Conservation (phyloP, 2,888 invertebrate species). For the Esperia sulphurella region DNA sequence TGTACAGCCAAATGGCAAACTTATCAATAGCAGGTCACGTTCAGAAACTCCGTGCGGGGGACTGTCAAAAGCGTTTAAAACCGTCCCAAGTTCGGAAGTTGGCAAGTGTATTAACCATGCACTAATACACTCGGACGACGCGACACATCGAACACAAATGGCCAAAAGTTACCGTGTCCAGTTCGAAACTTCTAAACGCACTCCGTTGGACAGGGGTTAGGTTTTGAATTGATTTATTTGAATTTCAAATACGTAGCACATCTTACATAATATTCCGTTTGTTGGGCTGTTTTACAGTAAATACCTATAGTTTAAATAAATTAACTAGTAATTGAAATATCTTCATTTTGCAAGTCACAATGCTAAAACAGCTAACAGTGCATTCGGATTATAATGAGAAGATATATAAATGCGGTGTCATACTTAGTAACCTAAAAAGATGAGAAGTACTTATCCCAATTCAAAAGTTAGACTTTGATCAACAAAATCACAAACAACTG, state of each 20-base stretch:
- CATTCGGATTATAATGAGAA: no score
- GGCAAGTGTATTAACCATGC: conserved; percentile 54
- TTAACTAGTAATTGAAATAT: no score
- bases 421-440: no score
- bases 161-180: conserved; percentile 28
- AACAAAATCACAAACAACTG: background rate
- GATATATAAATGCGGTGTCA: no score
- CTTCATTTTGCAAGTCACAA: no score
- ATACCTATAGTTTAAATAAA: no score
- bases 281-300: no score
- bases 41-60: conserved; percentile 36
- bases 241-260: background rate
- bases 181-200: conserved; percentile 25
- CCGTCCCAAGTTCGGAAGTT: conserved; percentile 42
- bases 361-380: no score
- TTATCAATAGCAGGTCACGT: conserved; percentile 52
- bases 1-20: conserved; percentile 19
- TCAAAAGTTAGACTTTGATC: background rate
- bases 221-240: conserved; percentile 12
- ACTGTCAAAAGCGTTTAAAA: conserved; percentile 60
- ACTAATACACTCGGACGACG: conserved; percentile 40
- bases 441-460: no score
- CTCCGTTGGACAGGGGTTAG: conserved; percentile 12
- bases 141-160: conserved; percentile 34
- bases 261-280: no score